Percentiles rank a stretch among this genome's conserved stretches.
Evolutionary conservation across 2,113 vertebrate genomes (phyloP).

Genomic region (Paramisgurnus dabryanus): DNA sequence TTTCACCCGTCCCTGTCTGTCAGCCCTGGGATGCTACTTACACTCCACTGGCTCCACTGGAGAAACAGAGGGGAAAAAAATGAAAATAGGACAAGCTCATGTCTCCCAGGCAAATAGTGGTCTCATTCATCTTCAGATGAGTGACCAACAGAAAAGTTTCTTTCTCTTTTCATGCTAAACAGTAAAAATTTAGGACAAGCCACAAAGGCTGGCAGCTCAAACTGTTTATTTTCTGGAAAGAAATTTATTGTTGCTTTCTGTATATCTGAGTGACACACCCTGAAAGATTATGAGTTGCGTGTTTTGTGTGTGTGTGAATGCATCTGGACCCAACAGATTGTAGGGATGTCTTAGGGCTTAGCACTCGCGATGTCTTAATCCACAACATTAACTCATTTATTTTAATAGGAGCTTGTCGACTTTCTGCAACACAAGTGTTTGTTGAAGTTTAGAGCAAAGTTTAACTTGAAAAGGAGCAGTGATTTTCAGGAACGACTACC

Average conservation of each 20-base stretch:
- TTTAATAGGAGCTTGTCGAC: no score
- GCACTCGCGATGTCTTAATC: neutral
- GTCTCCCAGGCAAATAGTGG: slow-evolving; percentile 31
- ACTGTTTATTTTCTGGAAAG: neutral
- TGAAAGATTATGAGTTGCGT: neutral
- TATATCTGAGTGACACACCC: neutral
- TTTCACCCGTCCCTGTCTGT: slow-evolving; percentile 32
- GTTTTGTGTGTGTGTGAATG: neutral
- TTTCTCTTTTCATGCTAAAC: slow-evolving; percentile 9
- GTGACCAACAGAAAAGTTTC: slow-evolving; percentile 10
- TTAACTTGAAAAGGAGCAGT: no score
- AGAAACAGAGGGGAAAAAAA: neutral
- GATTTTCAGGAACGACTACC: no score
- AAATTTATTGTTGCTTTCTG: neutral
- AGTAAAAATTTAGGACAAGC: slow-evolving; percentile 25
- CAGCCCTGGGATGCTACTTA: slow-evolving; percentile 32
- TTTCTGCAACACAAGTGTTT: no score
- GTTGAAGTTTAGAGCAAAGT: no score
- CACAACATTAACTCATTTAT: no score
- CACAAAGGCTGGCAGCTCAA: slow-evolving; percentile 22
- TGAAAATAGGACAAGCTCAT: slow-evolving; percentile 41
- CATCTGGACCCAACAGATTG: neutral
- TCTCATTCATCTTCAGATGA: slow-evolving; percentile 38
- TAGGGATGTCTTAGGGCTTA: neutral
- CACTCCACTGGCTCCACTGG: slow-evolving; percentile 31